Conservation (phyloP, 1,140 invertebrate genomes). For the Chrysomallon squamiferum region DNA sequence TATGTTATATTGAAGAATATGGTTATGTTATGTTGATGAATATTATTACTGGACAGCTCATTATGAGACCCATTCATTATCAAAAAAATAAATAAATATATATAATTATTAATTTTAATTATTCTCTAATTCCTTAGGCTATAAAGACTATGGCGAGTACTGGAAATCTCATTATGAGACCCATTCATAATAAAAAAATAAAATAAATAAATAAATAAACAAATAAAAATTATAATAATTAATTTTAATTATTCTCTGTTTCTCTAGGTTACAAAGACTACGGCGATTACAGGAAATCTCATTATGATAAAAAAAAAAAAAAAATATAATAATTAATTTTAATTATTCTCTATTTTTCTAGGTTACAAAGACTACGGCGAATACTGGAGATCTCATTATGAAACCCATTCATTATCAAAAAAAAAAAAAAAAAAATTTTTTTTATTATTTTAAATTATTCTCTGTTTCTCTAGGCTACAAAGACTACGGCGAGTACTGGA, state of each 20-base stretch:
- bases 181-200: too few species aligned
- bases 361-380: constrained; percentile 74
- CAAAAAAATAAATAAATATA: too few species aligned
- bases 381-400: too few species aligned
- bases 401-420: too few species aligned
- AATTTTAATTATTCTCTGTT: neutral
- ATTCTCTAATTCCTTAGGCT: constrained; percentile 26
- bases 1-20: too few species aligned
- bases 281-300: constrained; percentile 71
- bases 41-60: constrained; percentile 65
- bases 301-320: too few species aligned
- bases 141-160: constrained; percentile 74
- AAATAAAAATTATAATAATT: neutral
- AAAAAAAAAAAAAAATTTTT: too few species aligned
- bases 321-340: neutral
- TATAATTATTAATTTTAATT: neutral
- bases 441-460: neutral
- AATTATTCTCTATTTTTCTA: neutral
- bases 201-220: neutral
- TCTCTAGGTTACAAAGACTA: constrained; percentile 68
- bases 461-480: constrained; percentile 44
- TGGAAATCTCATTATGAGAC: too few species aligned
- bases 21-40: too few species aligned
- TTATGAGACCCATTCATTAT: too few species aligned
- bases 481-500: constrained; percentile 76